Base-by-base conservation (phyloP, 2,888 invertebrate genomes). In the Brachyptera risi region DNA sequence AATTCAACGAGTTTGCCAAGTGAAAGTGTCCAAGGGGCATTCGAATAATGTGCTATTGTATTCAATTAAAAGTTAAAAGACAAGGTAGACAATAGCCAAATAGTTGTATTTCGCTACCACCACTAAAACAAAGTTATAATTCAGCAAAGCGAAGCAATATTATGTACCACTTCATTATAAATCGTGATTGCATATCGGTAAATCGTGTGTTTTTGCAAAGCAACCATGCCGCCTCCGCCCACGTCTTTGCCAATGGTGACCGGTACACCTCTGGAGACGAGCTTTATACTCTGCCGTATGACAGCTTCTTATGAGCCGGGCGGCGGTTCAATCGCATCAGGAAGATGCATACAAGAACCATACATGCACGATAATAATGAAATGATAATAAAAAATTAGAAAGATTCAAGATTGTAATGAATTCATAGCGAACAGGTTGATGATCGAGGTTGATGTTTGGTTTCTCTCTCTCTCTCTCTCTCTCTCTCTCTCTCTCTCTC, bases 381-480 rank as follows among this genome's bases (percentile, higher is more conserved):
- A 17, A 17, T 4, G 17, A 38, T 15, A 38, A 38, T n/a, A 38
- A 38, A n/a, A 38, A 3, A 38, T 15, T n/a, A 38, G 17, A 38
- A 17, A 17, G 40, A 38, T 38, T 38, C 13, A 17, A 15, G 40
- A 38, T 38, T n/a, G 40, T 38, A 38, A 38, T 38, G 40, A 38
- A 38, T 38, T 38, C 40, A 38, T 17, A 3, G 40, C 3, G 5
- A 38, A 11, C 40, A 38, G 40, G 40, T 38, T 38, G 40, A 5
- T 38, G 40, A 38, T 38, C 40, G 40, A 17, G 35, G 4, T n/a
- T 38, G 17, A n/a, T n/a, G n/a, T n/a, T n/a, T n/a, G n/a, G n/a
- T n/a, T n/a, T n/a, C n/a, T n/a, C n/a, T n/a, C n/a, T n/a, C 17
- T 19, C 7, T 44, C 56, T 38, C 11, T 49, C 61, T 68, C 69